phyloP scores from a whole-genome alignment of 2,797 vertebrate species.

The Hafferia zeledoni region DNA sequence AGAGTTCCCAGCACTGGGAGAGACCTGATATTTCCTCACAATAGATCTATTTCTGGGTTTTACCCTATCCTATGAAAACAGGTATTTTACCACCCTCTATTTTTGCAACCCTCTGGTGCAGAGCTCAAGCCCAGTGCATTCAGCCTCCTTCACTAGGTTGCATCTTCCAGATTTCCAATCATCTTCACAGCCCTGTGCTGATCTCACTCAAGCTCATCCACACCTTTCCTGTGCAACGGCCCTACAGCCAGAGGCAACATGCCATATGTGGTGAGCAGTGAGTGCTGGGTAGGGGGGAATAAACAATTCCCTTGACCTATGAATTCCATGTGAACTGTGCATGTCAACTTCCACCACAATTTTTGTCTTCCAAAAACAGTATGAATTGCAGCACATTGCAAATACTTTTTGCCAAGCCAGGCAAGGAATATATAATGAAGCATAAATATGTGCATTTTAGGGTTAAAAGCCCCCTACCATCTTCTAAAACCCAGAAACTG shows the following conservation, averaged over 20 bases:
- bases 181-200: not conserved
- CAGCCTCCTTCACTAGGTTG: not conserved
- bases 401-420: not conserved
- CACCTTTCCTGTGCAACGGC: not conserved
- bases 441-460: not conserved
- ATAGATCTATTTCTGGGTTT: not conserved
- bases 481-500: not conserved
- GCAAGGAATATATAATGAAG: not conserved
- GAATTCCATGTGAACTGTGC: not conserved
- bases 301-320: not conserved
- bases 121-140: not conserved
- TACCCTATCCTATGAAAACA: not conserved
- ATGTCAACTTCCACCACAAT: not conserved
- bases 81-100: not conserved
- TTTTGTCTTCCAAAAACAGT: not conserved
- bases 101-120: not conserved
- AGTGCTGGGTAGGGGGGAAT: not conserved
- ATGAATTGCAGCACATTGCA: not conserved
- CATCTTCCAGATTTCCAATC: accelerated
- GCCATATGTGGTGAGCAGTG: not conserved
- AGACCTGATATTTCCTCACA: not conserved
- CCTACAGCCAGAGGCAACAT: not conserved
- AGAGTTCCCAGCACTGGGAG: not conserved
- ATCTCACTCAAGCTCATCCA: not conserved
- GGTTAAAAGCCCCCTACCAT: not conserved